phyloP scores from a whole-genome alignment of 2,888 invertebrate genomes.

The Epistrophe eligans region DNA sequence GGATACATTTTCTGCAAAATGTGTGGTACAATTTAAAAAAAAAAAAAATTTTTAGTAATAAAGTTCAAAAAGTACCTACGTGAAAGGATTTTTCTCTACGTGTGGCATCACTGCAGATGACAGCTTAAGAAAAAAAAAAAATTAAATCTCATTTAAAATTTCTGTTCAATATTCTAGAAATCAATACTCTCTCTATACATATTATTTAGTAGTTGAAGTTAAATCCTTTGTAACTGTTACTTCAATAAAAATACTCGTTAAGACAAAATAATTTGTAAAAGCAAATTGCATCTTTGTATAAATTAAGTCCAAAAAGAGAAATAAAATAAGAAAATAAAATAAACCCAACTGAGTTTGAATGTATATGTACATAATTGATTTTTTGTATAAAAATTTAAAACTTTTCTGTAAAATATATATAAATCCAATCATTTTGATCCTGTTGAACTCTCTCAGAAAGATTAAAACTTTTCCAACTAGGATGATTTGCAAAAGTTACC shows the following conservation, averaged over 20 bases:
- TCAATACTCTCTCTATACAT: too few relatives aligned
- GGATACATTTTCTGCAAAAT: too few relatives aligned
- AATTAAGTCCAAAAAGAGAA: neutral
- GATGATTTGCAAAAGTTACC: conserved; percentile 22
- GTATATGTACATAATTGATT: conserved; percentile 1
- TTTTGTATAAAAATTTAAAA: conserved; percentile 2
- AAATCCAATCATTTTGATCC: conserved; percentile 11
- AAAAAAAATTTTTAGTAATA: too few relatives aligned
- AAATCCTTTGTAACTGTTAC: neutral
- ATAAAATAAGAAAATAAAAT: neutral
- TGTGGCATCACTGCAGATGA: too few relatives aligned
- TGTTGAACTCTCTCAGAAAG: conserved; percentile 4
- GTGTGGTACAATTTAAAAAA: too few relatives aligned
- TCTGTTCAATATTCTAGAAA: too few relatives aligned
- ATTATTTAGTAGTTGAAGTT: too few relatives aligned
- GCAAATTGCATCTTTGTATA: neutral
- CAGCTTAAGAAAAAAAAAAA: too few relatives aligned
- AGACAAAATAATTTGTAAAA: conserved; percentile 1
- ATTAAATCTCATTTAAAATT: too few relatives aligned
- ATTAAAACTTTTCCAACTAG: conserved; percentile 7
- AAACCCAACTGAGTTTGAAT: neutral
- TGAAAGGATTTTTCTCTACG: too few relatives aligned
- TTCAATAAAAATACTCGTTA: neutral
- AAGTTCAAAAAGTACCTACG: too few relatives aligned
- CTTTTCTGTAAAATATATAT: conserved; percentile 1